These are phyloP conservation scores for Clarias platycephalus DNA, from an alignment of 2,797 vertebrate genomes.

Conservation along the genomic window DNA sequence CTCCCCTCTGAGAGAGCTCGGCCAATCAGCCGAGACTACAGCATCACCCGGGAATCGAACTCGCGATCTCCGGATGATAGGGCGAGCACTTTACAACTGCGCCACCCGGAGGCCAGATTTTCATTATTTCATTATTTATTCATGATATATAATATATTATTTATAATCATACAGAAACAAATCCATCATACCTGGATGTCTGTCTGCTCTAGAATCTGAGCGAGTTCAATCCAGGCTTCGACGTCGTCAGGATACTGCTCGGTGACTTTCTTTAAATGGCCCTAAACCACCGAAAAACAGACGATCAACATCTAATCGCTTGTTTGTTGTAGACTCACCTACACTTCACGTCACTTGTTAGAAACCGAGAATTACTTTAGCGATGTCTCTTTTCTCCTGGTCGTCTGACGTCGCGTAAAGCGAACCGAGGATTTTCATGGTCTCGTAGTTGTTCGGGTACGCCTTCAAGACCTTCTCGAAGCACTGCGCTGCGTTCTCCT, in stretches of 20 bases:
- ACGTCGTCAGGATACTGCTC: conserved; percentile 98
- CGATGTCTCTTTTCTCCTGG: conserved; percentile 96
- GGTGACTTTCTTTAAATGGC: conserved; percentile 96
- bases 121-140: too few relatives aligned
- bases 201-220: conserved; percentile 97
- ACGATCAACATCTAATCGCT: neutral
- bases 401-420: conserved; percentile 98
- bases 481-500: conserved; percentile 97
- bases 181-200: conserved; percentile 87
- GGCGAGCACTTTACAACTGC: too few relatives aligned
- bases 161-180: neutral
- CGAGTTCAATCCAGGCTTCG: conserved; percentile 98
- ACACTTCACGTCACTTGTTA: neutral
- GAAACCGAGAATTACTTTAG: conserved; percentile 78
- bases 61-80: too few relatives aligned
- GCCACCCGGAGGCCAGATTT: too few relatives aligned
- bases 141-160: too few relatives aligned
- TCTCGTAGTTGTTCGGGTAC: conserved; percentile 98
- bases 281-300: conserved; percentile 70
- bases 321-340: neutral
- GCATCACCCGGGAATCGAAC: too few relatives aligned
- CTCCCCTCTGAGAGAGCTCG: too few relatives aligned
- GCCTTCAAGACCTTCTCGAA: conserved; percentile 98
- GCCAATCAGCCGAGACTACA: too few relatives aligned
- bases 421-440: conserved; percentile 98